These are phyloP conservation scores for Pocillopora meandrina DNA, from an alignment of 92 coral and sea anemone species.

Conservation along the genomic window DNA sequence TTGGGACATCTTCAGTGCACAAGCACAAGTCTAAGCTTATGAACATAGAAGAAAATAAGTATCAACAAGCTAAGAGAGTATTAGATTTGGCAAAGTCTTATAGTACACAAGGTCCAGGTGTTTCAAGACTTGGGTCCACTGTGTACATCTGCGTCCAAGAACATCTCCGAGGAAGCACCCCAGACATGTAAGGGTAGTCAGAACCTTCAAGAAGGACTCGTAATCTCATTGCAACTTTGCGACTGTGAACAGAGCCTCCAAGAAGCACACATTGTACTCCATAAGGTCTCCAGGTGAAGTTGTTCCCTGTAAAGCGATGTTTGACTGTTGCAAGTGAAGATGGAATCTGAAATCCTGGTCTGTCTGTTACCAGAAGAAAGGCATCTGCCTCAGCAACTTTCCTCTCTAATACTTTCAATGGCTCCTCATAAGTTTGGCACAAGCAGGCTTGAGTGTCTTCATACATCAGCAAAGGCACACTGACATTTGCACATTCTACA, in stretches of 20 bases:
- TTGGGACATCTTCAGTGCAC: background rate
- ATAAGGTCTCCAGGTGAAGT: conserved; percentile 92
- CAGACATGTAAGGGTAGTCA: conserved; percentile 96
- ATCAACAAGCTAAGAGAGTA: background rate
- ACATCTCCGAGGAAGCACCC: conserved; percentile 91
- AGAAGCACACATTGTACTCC: conserved; percentile 96
- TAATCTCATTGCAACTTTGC: conserved; percentile 93
- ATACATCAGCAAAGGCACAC: conserved; percentile 64
- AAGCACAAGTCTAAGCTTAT: conserved; percentile 17
- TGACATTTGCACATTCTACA: conserved; percentile 51
- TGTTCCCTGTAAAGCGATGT: conserved; percentile 75
- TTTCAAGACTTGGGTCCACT: conserved; percentile 96
- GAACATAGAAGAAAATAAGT: conserved; percentile 5
- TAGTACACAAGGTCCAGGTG: conserved; percentile 99
- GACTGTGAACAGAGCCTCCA: conserved; percentile 97
- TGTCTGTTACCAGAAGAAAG: conserved; percentile 88
- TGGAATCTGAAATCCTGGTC: conserved; percentile 80
- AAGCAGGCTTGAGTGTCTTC: conserved; percentile 80
- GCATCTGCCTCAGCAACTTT: conserved; percentile 95
- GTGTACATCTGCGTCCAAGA: conserved; percentile 98
- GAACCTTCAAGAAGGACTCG: conserved; percentile 90
- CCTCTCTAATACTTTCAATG: conserved; percentile 75
- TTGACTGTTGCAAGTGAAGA: conserved; percentile 78
- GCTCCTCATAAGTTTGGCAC: conserved; percentile 81
- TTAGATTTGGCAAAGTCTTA: conserved; percentile 16